phyloP scores from a whole-genome alignment of 2,888 invertebrate genomes.

The Oscheius sp. region DNA sequence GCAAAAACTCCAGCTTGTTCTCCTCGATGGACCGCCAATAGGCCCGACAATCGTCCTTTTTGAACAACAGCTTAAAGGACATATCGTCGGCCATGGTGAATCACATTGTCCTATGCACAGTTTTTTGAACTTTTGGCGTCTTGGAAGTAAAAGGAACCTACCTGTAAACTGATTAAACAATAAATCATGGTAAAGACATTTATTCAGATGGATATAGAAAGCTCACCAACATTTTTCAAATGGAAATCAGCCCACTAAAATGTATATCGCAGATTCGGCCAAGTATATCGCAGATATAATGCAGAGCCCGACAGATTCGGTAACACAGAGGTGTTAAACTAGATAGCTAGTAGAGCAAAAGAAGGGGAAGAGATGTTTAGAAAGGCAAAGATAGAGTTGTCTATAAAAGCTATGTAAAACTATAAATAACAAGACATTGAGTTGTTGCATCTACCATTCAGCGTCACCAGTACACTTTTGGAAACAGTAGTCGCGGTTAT shows the following conservation, averaged over 20 bases:
- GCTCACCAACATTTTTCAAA: too few relatives aligned
- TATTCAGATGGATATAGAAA: too few relatives aligned
- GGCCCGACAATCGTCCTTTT: constrained; percentile 9
- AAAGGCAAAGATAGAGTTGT: neutral
- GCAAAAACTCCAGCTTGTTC: constrained; percentile 15
- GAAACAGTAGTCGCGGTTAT: constrained; percentile 97
- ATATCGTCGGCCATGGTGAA: neutral
- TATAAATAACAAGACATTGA: neutral
- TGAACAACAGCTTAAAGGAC: constrained; percentile 9
- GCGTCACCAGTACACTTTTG: constrained; percentile 99
- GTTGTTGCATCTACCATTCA: constrained; percentile 83
- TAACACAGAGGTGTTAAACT: neutral
- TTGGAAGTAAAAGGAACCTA: too few relatives aligned
- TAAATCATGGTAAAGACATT: too few relatives aligned
- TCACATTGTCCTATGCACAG: too few relatives aligned
- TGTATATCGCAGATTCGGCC: neutral
- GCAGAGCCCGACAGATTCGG: neutral
- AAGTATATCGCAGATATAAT: constrained; percentile 1
- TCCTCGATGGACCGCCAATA: neutral
- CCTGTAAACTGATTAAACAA: too few relatives aligned
- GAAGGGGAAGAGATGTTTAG: neutral
- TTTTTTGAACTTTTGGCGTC: too few relatives aligned
- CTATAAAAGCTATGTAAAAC: constrained; percentile 10
- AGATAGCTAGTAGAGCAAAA: neutral
- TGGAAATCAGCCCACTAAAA: neutral